A percentile compares a stretch with the other conserved stretches of the same genome.
Evolutionary conservation across 2,113 vertebrate species (phyloP).

Genomic region (Danionella cerebrum): DNA sequence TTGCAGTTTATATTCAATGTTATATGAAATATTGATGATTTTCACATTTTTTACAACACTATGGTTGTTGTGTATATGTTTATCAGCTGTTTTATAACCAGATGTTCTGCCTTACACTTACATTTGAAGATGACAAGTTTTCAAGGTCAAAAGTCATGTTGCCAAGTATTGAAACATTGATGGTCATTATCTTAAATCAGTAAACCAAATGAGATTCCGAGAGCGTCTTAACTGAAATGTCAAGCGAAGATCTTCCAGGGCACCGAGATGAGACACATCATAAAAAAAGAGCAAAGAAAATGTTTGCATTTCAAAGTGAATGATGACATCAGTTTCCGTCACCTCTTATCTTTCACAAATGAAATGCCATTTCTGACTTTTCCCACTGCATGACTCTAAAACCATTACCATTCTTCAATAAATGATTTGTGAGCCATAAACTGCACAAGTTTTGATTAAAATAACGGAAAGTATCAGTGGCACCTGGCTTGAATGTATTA

Average conservation of each 20-base stretch:
- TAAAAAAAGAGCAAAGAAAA: neutral
- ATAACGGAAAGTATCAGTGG: neutral
- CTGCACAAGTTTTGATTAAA: neutral
- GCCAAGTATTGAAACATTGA: neutral
- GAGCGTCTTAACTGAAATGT: neutral
- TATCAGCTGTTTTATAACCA: neutral
- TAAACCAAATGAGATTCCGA: neutral
- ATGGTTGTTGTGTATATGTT: neutral
- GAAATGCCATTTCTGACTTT: conserved; percentile 7
- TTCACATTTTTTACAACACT: conserved; percentile 8
- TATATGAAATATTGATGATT: neutral
- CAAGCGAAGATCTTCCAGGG: conserved; percentile 1
- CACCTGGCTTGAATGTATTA: conserved; percentile 14
- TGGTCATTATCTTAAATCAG: neutral
- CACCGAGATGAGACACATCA: conserved; percentile 13
- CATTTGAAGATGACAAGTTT: neutral
- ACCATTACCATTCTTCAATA: neutral
- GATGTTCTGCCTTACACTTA: conserved; percentile 9
- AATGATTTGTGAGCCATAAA: conserved; percentile 3
- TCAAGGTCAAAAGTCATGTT: neutral
- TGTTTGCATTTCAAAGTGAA: conserved; percentile 2
- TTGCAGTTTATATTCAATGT: neutral
- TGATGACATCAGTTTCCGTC: conserved; percentile 3
- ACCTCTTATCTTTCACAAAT: conserved; percentile 10
- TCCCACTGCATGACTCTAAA: conserved; percentile 2